Evolutionary conservation across 2,113 vertebrate species (phyloP).

Genomic region (Oncorhynchus clarkii): DNA sequence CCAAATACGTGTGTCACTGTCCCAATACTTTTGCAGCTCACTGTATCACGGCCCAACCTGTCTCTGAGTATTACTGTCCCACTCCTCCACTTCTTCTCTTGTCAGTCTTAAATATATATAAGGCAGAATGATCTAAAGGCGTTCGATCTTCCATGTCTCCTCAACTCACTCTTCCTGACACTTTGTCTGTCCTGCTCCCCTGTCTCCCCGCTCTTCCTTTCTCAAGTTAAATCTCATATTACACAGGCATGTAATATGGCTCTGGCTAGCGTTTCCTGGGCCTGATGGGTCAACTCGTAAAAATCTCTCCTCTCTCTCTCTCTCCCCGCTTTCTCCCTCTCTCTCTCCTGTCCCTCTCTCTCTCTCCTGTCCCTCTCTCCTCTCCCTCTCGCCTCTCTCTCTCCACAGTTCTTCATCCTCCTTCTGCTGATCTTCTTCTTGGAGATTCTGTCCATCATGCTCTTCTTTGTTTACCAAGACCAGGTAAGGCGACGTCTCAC

Average conservation of each 20-base stretch:
- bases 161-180: neutral
- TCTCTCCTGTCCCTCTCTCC: slow-evolving; percentile 49
- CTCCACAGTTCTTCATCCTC: slow-evolving; percentile 91
- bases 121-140: slow-evolving; percentile 8
- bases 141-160: neutral
- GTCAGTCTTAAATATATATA: slow-evolving; percentile 22
- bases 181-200: neutral
- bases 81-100: neutral
- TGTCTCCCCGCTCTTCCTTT: slow-evolving; percentile 1
- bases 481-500: slow-evolving; percentile 74
- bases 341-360: slow-evolving; percentile 40
- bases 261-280: neutral
- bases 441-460: slow-evolving; percentile 86
- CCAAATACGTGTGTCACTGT: too few relatives aligned
- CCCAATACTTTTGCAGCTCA: too few relatives aligned
- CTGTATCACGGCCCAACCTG: neutral
- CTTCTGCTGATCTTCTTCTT: slow-evolving; percentile 92
- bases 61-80: neutral
- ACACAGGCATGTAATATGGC: neutral
- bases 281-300: neutral
- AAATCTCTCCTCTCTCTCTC: neutral
- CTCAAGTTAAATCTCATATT: neutral
- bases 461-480: slow-evolving; percentile 95
- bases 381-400: slow-evolving; percentile 40
- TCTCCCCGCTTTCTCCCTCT: neutral